Percentiles rank a stretch among this genome's conserved stretches.
phyloP scores from a whole-genome alignment of 2,888 invertebrate genomes.

The Coenonympha arcania region DNA sequence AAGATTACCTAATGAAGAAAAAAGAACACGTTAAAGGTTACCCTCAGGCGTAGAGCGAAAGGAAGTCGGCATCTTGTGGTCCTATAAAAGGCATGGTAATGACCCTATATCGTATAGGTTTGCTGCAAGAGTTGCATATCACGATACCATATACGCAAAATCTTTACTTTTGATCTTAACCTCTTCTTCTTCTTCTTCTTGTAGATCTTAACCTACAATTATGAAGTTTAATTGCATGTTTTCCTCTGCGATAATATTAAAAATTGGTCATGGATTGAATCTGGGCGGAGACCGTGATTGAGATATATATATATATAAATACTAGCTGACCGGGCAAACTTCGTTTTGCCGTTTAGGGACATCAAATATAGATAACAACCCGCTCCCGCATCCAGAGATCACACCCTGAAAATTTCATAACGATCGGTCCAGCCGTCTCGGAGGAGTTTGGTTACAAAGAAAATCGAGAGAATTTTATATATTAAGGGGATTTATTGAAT shows the following conservation, averaged over 20 bases:
- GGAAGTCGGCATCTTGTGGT: slow-evolving; percentile 2
- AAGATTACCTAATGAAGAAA: neutral
- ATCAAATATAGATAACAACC: too few species aligned
- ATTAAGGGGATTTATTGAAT: too few species aligned
- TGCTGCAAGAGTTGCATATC: neutral
- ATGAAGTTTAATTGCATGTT: neutral
- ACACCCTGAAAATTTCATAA: too few species aligned
- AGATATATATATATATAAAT: too few species aligned
- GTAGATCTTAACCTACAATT: neutral
- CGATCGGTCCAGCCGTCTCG: too few species aligned
- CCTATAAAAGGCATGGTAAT: slow-evolving; percentile 4
- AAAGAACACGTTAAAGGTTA: neutral
- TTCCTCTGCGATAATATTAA: neutral
- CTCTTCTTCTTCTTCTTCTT: too few species aligned
- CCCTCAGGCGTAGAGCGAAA: neutral
- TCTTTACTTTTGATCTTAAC: slow-evolving; percentile 6
- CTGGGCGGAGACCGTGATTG: neutral
- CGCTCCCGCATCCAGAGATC: too few species aligned
- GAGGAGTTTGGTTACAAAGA: too few species aligned
- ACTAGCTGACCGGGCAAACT: too few species aligned
- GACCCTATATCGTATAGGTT: neutral
- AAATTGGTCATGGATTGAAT: neutral
- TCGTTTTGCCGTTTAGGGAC: too few species aligned
- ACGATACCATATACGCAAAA: neutral
- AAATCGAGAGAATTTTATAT: too few species aligned